phyloP scores from a whole-genome alignment of 2,113 vertebrate species.

The Cephalopterus ornatus region DNA sequence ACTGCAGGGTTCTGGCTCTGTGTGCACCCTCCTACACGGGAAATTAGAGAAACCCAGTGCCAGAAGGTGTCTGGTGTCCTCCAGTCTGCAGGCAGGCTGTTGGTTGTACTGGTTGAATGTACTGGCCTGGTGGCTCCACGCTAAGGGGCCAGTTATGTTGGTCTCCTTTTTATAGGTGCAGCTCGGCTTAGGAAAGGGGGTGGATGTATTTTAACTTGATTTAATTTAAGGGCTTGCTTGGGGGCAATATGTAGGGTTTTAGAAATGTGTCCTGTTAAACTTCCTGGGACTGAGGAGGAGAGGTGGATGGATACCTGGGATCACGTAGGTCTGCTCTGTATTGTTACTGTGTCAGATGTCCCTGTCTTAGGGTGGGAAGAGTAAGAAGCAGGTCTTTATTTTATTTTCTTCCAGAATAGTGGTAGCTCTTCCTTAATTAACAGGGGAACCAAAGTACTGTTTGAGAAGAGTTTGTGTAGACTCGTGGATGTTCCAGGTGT shows the following conservation, averaged over 20 bases:
- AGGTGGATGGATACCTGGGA: neutral
- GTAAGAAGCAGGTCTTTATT: neutral
- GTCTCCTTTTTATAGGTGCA: neutral
- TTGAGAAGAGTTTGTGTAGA: neutral
- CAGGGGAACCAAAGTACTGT: neutral
- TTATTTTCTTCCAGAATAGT: neutral
- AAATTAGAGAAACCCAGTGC: neutral
- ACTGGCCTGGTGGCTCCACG: neutral
- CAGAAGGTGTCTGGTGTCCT: neutral
- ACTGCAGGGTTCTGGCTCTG: fast-evolving
- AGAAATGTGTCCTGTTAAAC: neutral
- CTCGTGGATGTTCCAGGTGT: neutral
- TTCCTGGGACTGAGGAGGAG: neutral
- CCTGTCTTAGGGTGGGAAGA: neutral
- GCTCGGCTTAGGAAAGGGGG: neutral
- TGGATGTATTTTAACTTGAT: fast-evolving
- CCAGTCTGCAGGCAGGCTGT: neutral
- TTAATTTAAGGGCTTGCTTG: neutral
- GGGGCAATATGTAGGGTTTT: neutral
- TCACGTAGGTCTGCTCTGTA: neutral
- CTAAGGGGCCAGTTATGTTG: neutral
- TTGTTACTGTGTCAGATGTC: neutral
- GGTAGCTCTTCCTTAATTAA: neutral
- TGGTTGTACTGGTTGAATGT: neutral
- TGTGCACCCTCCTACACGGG: fast-evolving